Conservation (phyloP, 92 coral and sea anemone species). For the Zoanthus solanderi region DNA sequence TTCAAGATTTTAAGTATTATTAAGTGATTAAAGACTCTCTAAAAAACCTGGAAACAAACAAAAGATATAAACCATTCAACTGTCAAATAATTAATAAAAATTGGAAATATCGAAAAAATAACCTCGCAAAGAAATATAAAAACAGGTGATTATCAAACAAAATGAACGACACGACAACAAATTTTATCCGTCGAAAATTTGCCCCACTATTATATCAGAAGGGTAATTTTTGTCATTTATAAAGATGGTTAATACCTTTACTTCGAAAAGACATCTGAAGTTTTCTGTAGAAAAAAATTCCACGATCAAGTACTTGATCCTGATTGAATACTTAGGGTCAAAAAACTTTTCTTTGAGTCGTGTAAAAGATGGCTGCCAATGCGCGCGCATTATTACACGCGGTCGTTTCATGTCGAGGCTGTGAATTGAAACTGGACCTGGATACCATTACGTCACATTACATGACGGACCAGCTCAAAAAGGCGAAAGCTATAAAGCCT, state of each 20-base stretch:
- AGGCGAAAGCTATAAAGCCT: no score
- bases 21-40: neutral
- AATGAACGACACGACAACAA: constrained; percentile 70
- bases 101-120: no score
- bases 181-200: neutral
- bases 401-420: constrained; percentile 30
- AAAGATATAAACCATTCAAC: neutral
- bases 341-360: constrained; percentile 2
- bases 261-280: constrained; percentile 1
- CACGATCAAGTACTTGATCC: neutral
- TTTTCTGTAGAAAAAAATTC: neutral
- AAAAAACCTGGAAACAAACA: neutral
- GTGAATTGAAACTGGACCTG: no score
- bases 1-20: neutral
- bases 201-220: neutral
- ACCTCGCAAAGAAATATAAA: constrained; percentile 32
- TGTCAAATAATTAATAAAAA: neutral
- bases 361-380: constrained; percentile 24
- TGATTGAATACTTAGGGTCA: neutral
- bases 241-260: neutral
- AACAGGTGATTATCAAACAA: constrained; percentile 52
- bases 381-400: constrained; percentile 42
- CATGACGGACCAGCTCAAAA: no score
- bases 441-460: constrained; percentile 2
- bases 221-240: neutral